Conservation (phyloP, 2,113 vertebrate genomes). For the Caretta caretta region DNA sequence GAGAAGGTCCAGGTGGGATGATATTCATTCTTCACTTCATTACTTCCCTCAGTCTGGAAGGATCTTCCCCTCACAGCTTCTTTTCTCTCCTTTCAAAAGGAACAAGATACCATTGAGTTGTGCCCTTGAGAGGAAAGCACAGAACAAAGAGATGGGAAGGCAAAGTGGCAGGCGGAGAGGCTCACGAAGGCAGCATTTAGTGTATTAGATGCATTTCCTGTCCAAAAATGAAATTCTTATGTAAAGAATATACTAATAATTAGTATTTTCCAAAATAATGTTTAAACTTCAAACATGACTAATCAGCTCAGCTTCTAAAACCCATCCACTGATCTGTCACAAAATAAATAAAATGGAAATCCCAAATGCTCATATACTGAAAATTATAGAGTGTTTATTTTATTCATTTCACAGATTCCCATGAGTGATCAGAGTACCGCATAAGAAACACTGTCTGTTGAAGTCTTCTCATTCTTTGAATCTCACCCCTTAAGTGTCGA, state of each 20-base stretch:
- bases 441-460: neutral
- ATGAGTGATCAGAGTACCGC: neutral
- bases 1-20: neutral
- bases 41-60: neutral
- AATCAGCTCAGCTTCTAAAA: neutral
- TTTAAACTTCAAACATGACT: neutral
- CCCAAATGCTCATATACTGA: neutral
- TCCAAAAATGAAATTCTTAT: neutral
- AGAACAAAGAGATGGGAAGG: neutral
- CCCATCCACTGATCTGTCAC: neutral
- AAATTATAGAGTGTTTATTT: conserved; percentile 13
- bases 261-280: neutral
- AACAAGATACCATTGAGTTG: neutral
- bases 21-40: neutral
- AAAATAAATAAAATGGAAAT: neutral
- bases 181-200: neutral
- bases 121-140: neutral
- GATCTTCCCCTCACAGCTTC: neutral
- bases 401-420: fast-evolving
- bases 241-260: neutral
- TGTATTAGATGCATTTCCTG: neutral
- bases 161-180: neutral
- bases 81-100: neutral
- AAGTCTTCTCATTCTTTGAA: conserved; percentile 18
- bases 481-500: neutral